Conservation (phyloP, 2,888 invertebrate genomes). For the Archaeoteleia sp. region DNA sequence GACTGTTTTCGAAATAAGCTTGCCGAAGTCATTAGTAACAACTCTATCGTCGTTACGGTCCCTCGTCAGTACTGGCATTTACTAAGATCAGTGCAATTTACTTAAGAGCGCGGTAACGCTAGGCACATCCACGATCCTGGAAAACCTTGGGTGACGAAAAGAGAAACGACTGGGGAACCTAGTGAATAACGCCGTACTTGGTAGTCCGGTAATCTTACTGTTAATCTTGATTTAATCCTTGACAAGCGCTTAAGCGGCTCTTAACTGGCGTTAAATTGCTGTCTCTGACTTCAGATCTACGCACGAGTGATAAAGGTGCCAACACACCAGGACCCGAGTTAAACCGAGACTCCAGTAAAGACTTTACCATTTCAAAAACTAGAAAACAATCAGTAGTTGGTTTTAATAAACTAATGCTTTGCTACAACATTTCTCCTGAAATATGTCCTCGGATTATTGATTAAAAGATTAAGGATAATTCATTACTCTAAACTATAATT, state of each 20-base stretch:
- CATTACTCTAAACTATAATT: too few species aligned
- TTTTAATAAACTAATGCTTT: too few species aligned
- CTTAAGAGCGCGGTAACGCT: conserved; percentile 58
- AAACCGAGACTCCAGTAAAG: conserved; percentile 23
- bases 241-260: conserved; percentile 73
- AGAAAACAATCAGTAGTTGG: too few species aligned
- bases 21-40: conserved; percentile 17
- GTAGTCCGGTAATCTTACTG: conserved; percentile 69
- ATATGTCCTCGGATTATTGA: too few species aligned
- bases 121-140: conserved; percentile 47
- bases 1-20: conserved; percentile 27
- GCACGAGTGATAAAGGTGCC: conserved; percentile 51
- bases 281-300: conserved; percentile 57
- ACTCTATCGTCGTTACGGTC: conserved; percentile 19
- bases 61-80: conserved; percentile 22
- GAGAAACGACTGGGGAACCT: conserved; percentile 60
- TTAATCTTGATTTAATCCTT: conserved; percentile 75
- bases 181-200: conserved; percentile 58
- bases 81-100: conserved; percentile 62
- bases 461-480: too few species aligned
- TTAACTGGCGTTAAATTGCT: conserved; percentile 71
- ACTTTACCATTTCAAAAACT: too few species aligned
- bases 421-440: too few species aligned
- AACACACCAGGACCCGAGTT: conserved; percentile 41
- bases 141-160: conserved; percentile 60